These are phyloP conservation scores for Machimus atricapillus DNA, from an alignment of 2,888 invertebrate species.

Conservation along the genomic window DNA sequence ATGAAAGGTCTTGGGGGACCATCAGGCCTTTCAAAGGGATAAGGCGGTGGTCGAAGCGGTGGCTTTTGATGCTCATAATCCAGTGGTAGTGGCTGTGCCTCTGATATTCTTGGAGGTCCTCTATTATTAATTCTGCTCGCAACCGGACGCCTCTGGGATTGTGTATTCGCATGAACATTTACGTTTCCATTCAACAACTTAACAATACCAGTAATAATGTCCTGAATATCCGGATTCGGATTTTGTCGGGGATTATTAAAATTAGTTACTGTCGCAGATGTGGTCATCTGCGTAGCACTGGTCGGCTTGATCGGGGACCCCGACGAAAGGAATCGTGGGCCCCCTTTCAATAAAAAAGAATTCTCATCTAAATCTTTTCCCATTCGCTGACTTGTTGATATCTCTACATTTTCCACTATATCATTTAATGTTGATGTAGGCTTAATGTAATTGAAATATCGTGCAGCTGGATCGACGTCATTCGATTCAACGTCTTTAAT, in stretches of 20 bases:
- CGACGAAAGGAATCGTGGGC: constrained; percentile 61
- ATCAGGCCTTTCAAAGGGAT: constrained; percentile 78
- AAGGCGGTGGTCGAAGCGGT: constrained; percentile 66
- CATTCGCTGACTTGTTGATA: constrained; percentile 54
- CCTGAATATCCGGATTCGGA: constrained; percentile 82
- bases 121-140: constrained; percentile 86
- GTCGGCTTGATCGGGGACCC: constrained; percentile 60
- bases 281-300: constrained; percentile 67
- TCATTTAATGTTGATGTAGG: constrained; percentile 57
- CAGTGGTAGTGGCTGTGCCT: constrained; percentile 74
- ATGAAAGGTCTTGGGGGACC: constrained; percentile 68
- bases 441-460: constrained; percentile 60
- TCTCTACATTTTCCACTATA: constrained; percentile 51
- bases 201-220: constrained; percentile 88
- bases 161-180: constrained; percentile 81
- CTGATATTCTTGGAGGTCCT: constrained; percentile 85
- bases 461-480: constrained; percentile 52
- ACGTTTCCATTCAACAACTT: constrained; percentile 88
- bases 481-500: constrained; percentile 48
- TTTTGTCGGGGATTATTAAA: constrained; percentile 63
- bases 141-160: constrained; percentile 71
- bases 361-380: constrained; percentile 59
- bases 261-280: constrained; percentile 60
- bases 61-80: constrained; percentile 61
- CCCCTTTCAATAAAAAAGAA: constrained; percentile 63